Evolutionary conservation across 2,797 vertebrate genomes (phyloP).

Genomic region (Rhinatrema bivittatum): DNA sequence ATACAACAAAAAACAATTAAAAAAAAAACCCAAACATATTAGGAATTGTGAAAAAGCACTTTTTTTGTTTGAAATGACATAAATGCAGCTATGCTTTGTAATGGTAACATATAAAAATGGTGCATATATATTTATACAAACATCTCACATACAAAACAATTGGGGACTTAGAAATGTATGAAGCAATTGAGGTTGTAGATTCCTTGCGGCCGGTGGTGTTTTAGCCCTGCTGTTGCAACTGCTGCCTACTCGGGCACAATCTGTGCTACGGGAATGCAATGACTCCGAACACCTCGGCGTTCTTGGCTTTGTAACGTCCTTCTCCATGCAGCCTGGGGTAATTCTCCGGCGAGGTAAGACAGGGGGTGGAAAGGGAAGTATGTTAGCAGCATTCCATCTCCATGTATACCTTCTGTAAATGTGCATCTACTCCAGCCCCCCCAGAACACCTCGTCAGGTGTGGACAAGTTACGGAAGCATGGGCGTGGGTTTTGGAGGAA

Average conservation of each 20-base stretch:
- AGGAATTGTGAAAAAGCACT: conserved; percentile 58
- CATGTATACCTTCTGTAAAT: too few species aligned
- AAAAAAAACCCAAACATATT: conserved; percentile 51
- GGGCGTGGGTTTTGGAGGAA: too few species aligned
- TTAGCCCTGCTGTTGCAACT: too few species aligned
- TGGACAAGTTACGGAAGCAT: too few species aligned
- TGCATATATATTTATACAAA: conserved; percentile 35
- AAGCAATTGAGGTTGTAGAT: conserved; percentile 31
- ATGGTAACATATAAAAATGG: conserved; percentile 52
- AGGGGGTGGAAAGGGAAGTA: not conserved
- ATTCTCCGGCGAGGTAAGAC: not conserved
- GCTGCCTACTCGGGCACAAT: too few species aligned
- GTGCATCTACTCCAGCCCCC: too few species aligned
- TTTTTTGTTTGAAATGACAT: conserved; percentile 69
- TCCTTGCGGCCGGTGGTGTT: too few species aligned
- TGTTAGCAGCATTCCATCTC: not conserved
- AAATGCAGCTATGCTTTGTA: conserved; percentile 44
- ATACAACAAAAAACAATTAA: conserved; percentile 27
- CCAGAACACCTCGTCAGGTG: too few species aligned
- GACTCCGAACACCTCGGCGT: too few species aligned
- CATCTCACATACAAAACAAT: conserved; percentile 47
- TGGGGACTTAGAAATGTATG: conserved; percentile 55
- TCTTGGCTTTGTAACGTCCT: too few species aligned
- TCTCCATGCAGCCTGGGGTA: too few species aligned
- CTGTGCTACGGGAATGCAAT: too few species aligned